Conservation (phyloP, 2,797 vertebrate species). For the Nyctalus aviator region DNA sequence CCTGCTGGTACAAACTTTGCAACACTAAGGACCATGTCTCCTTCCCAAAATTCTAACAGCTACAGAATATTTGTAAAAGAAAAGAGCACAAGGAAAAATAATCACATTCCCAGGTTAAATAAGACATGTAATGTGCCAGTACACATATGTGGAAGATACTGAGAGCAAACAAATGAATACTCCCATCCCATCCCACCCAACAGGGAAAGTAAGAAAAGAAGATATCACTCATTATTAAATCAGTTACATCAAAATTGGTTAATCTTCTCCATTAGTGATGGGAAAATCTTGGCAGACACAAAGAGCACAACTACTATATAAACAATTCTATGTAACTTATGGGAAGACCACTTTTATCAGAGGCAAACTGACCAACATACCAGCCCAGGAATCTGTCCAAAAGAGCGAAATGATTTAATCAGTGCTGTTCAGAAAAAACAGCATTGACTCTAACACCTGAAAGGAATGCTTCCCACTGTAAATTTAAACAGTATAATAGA, state of each 20-base stretch:
- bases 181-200: background rate
- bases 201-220: background rate
- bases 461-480: background rate
- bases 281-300: background rate
- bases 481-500: background rate
- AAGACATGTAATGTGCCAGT: background rate
- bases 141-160: background rate
- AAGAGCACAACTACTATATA: background rate
- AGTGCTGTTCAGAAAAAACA: background rate
- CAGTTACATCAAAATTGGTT: background rate
- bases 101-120: background rate
- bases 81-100: background rate
- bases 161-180: background rate
- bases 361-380: background rate
- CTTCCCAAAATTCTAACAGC: conserved; percentile 88
- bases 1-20: conserved; percentile 94
- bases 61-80: conserved; percentile 55
- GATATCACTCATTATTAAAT: background rate
- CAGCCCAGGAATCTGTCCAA: background rate
- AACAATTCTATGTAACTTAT: background rate
- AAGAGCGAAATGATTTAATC: background rate
- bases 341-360: background rate
- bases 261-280: background rate
- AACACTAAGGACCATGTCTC: conserved; percentile 92
- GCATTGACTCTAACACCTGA: background rate